Percentiles rank a stretch among this genome's conserved stretches.
Evolutionary conservation across 2,113 vertebrate species (phyloP).

Genomic region (Platichthys stellatus): DNA sequence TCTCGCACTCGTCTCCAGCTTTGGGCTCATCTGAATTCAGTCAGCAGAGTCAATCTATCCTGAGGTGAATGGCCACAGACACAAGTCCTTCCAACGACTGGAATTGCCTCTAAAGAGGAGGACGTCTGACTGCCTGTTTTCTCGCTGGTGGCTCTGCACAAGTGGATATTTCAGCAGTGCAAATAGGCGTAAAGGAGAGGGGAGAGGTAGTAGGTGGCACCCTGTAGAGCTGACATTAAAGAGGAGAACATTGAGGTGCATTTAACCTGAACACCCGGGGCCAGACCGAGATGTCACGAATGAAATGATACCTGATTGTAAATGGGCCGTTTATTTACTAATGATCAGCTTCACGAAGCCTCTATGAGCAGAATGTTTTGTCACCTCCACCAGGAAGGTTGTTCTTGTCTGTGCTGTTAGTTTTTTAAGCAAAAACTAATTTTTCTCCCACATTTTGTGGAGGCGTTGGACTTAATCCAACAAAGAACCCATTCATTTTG

Average conservation of each 20-base stretch:
- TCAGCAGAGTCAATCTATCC: conserved; percentile 69
- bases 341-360: not conserved
- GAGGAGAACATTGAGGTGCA: conserved; percentile 11
- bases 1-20: conserved; percentile 35
- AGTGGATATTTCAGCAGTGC: conserved; percentile 52
- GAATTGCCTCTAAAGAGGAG: conserved; percentile 69
- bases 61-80: conserved; percentile 70
- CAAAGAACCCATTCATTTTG: too few relatives aligned
- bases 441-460: too few relatives aligned
- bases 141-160: conserved; percentile 34
- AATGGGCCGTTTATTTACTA: not conserved
- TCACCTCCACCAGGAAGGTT: too few relatives aligned
- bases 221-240: conserved; percentile 14
- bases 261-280: not conserved
- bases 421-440: too few relatives aligned
- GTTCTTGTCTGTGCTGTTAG: too few relatives aligned
- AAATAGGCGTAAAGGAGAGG: conserved; percentile 23
- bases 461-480: too few relatives aligned
- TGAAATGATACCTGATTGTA: not conserved
- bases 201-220: conserved; percentile 2
- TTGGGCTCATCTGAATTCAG: conserved; percentile 80
- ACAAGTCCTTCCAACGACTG: conserved; percentile 60
- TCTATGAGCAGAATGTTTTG: too few relatives aligned
- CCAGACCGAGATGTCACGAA: conserved; percentile 2
- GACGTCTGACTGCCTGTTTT: conserved; percentile 27